Base-by-base conservation (phyloP, 2,888 invertebrate species). In the Pherbina coryleti region DNA sequence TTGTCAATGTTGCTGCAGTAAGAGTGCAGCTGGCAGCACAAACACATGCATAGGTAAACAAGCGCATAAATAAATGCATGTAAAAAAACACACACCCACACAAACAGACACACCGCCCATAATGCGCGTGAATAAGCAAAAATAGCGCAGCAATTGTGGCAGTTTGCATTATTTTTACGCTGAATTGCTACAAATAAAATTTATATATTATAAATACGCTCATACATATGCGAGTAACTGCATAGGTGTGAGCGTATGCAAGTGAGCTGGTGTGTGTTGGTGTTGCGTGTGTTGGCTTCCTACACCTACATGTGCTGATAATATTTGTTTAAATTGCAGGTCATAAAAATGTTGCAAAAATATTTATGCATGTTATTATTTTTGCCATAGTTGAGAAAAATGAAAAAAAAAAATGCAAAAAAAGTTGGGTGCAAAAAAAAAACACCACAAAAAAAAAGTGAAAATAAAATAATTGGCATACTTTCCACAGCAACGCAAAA, bases 261-360 rank as follows among this genome's bases (percentile, higher is more conserved):
- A 28, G 69, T 49, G n/a, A n/a, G 37, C 44, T 55, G n/a, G 7
- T 49, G 51, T 51, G 25, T 44, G 51, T 69, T 49, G 9, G 51
- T 69, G 28, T 9, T 69, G 28, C 3, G 31, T n/a, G 31, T 28
- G 34, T 31, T 8, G 9, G 14, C 17, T 4, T 14, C n/a, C 49
- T 17, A 49, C 22, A 22, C 49, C 44, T 22, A 9, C 9, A 22
- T 19, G 25, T 19, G 34, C 57, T 31, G 57, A 57, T 57, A 31
- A 5, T 37, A 37, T 71, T 37, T 44, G 72, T 37, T 60, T 44
- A 34, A 72, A 72, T 34, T 57, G 72, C 44, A 57, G 57, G 57
- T 57, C 44, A 72, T 72, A 72, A 72, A 72, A 72, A 44, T 72
- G 57, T 72, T 72, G 57, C 74, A 19, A 64, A 74, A 73, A 51